phyloP scores from a whole-genome alignment of 1,140 invertebrate species.

The Tetranychus cinnabarinus region DNA sequence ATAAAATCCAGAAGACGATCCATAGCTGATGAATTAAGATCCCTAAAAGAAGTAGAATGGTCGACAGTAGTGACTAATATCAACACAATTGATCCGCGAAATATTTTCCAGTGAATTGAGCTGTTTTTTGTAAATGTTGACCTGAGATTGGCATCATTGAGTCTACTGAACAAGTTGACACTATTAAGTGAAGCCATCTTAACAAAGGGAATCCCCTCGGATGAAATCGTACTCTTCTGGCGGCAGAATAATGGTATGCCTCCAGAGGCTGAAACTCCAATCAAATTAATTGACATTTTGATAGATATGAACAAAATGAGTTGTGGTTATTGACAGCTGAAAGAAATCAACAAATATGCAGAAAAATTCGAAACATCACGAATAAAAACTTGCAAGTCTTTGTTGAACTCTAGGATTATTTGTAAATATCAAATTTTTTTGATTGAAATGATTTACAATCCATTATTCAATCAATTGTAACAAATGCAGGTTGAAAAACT shows the following conservation, averaged over 20 bases:
- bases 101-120: conserved; percentile 6
- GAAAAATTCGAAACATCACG: no score
- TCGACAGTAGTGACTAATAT: not conserved
- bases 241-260: conserved; percentile 7
- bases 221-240: not conserved
- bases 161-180: conserved; percentile 7
- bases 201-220: not conserved
- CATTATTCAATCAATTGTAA: no score
- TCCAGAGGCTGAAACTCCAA: not conserved
- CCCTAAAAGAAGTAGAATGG: not conserved
- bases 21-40: not conserved
- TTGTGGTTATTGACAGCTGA: no score
- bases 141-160: conserved; percentile 5
- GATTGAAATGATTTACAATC: no score
- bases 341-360: no score
- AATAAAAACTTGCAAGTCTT: no score
- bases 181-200: conserved; percentile 3
- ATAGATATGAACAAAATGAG: no score
- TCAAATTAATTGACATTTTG: conserved; percentile 5
- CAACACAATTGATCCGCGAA: conserved; percentile 3
- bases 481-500: no score
- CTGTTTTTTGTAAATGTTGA: not conserved
- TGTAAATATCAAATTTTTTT: no score
- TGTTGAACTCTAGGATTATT: no score
- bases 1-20: conserved; percentile 1